Conservation (phyloP, 2,888 invertebrate species). For the Sarcophaga subvicina region DNA sequence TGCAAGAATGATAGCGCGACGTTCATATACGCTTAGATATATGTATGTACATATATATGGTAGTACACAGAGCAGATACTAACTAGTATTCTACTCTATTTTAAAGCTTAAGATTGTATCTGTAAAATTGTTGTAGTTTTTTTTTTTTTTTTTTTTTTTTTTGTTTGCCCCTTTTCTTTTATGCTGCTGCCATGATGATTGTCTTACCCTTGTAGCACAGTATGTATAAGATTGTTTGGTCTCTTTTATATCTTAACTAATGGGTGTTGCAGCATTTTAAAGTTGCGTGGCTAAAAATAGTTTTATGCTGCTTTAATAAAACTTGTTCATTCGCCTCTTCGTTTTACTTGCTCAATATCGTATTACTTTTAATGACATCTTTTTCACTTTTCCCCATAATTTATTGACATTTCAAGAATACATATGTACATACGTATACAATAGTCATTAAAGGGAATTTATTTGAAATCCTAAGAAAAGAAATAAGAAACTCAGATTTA, state of each 20-base stretch:
- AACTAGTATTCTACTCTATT: too few species aligned
- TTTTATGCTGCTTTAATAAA: not conserved
- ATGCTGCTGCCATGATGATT: not conserved
- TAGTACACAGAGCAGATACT: too few species aligned
- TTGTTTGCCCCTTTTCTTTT: too few species aligned
- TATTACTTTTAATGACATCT: slow-evolving; percentile 48
- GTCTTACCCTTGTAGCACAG: not conserved
- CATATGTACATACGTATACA: not conserved
- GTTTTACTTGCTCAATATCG: slow-evolving; percentile 2
- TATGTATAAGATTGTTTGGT: not conserved
- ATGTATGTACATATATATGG: not conserved
- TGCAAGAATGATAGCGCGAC: not conserved
- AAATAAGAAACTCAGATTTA: too few species aligned
- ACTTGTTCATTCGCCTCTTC: not conserved
- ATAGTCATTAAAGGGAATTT: not conserved
- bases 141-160: too few species aligned
- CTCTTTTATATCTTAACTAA: not conserved
- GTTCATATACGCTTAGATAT: not conserved
- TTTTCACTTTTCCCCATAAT: slow-evolving; percentile 35
- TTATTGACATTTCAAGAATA: not conserved
- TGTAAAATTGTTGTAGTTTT: too few species aligned
- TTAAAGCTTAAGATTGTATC: too few species aligned
- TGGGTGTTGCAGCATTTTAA: slow-evolving; percentile 23
- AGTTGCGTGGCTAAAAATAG: slow-evolving; percentile 47
- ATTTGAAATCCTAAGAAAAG: not conserved